Conservation (phyloP, 1,140 invertebrate genomes). For the Brachionus angularis region DNA sequence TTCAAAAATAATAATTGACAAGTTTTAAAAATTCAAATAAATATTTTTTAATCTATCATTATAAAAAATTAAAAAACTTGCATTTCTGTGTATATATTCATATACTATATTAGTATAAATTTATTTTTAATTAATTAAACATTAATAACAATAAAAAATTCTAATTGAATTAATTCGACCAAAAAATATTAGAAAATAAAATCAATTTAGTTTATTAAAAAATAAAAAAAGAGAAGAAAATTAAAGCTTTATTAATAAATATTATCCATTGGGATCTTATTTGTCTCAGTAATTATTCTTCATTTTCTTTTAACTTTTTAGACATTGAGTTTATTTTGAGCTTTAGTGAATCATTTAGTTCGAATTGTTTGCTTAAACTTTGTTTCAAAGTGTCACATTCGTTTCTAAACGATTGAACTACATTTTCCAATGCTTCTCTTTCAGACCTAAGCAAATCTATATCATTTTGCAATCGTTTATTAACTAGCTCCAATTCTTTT, state of each 20-base stretch:
- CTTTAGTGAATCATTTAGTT: constrained; percentile 19
- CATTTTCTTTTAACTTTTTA: constrained; percentile 28
- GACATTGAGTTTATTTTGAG: neutral
- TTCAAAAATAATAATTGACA: too few species aligned
- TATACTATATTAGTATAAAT: too few species aligned
- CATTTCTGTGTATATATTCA: too few species aligned
- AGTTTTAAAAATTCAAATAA: constrained; percentile 33
- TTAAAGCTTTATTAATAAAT: too few species aligned
- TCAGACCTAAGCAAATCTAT: neutral
- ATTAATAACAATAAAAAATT: too few species aligned
- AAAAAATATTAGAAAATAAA: too few species aligned
- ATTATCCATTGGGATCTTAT: too few species aligned
- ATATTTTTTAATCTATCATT: constrained; percentile 42
- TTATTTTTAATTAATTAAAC: constrained; percentile 31
- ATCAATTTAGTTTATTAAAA: too few species aligned
- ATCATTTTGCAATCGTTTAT: constrained; percentile 8
- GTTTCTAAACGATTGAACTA: constrained; percentile 1
- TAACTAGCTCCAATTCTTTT: neutral
- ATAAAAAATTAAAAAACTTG: too few species aligned
- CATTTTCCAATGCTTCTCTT: constrained; percentile 5
- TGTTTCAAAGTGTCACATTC: constrained; percentile 32
- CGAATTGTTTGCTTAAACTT: constrained; percentile 14
- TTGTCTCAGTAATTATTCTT: too few species aligned
- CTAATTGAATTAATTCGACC: too few species aligned
- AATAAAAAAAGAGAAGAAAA: neutral